These are phyloP conservation scores for Odobenus rosmarus DNA, from an alignment of 2,113 vertebrate species.

Conservation along the genomic window DNA sequence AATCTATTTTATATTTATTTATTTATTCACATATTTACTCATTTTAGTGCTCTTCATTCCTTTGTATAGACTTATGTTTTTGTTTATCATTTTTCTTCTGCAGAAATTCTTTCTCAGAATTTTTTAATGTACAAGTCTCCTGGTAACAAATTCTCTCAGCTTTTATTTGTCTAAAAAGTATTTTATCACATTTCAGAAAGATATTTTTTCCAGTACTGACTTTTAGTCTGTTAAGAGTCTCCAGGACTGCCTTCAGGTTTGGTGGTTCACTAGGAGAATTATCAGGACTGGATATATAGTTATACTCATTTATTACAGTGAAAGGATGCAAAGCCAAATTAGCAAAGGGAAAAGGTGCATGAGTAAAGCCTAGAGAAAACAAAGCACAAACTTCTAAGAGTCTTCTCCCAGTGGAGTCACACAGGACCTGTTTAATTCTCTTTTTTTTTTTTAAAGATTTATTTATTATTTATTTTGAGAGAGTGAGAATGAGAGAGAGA, in stretches of 20 bases:
- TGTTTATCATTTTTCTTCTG: slow-evolving; percentile 1
- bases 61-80: slow-evolving; percentile 8
- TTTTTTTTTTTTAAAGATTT: too few species aligned
- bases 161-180: slow-evolving; percentile 36
- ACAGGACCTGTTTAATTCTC: neutral
- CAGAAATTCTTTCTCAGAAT: neutral
- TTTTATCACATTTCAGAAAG: neutral
- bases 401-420: neutral
- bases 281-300: neutral
- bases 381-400: neutral
- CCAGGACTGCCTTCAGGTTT: neutral
- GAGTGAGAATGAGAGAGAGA: too few species aligned
- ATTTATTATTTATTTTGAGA: too few species aligned
- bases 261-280: neutral
- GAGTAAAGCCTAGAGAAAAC: neutral
- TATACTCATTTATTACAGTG: neutral
- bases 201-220: neutral
- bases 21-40: neutral
- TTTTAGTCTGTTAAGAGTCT: neutral
- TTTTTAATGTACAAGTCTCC: neutral
- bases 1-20: neutral
- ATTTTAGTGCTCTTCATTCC: neutral
- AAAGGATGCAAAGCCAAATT: neutral
- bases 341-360: neutral
- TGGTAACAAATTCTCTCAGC: neutral